Evolutionary conservation across 2,888 invertebrate species (phyloP).

Genomic region (Amphimallon solstitiale): DNA sequence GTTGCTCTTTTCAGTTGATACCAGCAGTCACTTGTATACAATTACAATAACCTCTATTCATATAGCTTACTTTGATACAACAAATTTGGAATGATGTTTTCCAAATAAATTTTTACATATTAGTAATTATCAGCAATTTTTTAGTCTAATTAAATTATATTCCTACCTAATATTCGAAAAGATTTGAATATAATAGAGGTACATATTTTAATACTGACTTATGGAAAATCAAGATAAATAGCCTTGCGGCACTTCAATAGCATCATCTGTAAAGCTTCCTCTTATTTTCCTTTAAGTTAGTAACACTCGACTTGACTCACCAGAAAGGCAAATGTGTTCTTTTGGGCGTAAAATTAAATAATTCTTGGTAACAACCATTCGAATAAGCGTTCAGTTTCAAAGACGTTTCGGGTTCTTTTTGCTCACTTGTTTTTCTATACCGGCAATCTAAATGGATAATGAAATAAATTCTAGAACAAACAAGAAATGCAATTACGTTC

Average conservation of each 20-base stretch:
- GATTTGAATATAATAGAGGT: too few species aligned
- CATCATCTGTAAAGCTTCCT: conserved; percentile 28
- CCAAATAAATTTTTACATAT: too few species aligned
- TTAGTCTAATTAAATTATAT: neutral
- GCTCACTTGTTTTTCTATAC: conserved; percentile 7
- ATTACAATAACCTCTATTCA: too few species aligned
- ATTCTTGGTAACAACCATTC: conserved; percentile 50
- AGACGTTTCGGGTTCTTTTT: conserved; percentile 19
- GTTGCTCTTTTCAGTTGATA: too few species aligned
- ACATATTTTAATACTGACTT: neutral
- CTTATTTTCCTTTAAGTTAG: conserved; percentile 47
- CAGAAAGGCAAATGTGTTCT: conserved; percentile 60
- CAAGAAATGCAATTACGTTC: conserved; percentile 17
- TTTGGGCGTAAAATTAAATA: conserved; percentile 63
- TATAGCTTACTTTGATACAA: too few species aligned
- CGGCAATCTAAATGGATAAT: conserved; percentile 29
- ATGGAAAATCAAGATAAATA: conserved; percentile 16
- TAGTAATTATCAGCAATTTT: too few species aligned
- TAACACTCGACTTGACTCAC: conserved; percentile 57
- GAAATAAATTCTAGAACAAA: conserved; percentile 33
- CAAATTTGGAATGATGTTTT: too few species aligned
- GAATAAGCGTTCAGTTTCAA: conserved; percentile 31
- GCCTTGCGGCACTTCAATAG: conserved; percentile 17
- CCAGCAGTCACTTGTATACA: too few species aligned
- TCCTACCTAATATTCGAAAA: neutral